These are phyloP conservation scores for Drosophila macrospina DNA, from an alignment of 2,888 invertebrate species.

Conservation along the genomic window DNA sequence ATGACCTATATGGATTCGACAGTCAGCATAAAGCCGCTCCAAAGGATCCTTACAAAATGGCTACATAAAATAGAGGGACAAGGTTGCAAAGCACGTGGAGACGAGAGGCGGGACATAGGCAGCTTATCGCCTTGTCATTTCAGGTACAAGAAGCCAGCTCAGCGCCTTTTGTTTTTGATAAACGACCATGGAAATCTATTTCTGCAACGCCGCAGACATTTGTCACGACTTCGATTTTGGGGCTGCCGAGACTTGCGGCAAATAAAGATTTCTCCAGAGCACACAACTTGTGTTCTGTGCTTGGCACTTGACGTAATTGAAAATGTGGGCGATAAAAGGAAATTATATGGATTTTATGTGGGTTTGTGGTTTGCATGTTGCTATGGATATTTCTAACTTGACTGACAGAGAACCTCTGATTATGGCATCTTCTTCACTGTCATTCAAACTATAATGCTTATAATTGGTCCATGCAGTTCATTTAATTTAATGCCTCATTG, in stretches of 20 bases:
- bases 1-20: conserved; percentile 63
- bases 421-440: conserved; percentile 8
- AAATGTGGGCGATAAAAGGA: conserved; percentile 35
- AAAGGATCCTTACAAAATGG: conserved; percentile 57
- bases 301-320: conserved; percentile 40
- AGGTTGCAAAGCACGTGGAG: neutral
- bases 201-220: conserved; percentile 56
- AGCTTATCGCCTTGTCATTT: conserved; percentile 58
- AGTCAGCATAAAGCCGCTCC: conserved; percentile 63
- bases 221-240: conserved; percentile 63
- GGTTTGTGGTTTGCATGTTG: conserved; percentile 4
- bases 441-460: conserved; percentile 9
- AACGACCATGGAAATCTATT: conserved; percentile 75
- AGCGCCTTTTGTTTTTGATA: conserved; percentile 71
- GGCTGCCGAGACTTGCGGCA: conserved; percentile 1
- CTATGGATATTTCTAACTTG: neutral
- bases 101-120: neutral
- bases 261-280: conserved; percentile 7
- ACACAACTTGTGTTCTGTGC: neutral
- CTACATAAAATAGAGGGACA: conserved; percentile 48
- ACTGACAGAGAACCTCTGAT: conserved; percentile 5
- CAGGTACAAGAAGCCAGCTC: conserved; percentile 56
- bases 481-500: conserved; percentile 2
- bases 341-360: conserved; percentile 21
- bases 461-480: conserved; percentile 17